Evolutionary conservation across 2,888 invertebrate species (phyloP).

Genomic region (Amaurobius ferox): DNA sequence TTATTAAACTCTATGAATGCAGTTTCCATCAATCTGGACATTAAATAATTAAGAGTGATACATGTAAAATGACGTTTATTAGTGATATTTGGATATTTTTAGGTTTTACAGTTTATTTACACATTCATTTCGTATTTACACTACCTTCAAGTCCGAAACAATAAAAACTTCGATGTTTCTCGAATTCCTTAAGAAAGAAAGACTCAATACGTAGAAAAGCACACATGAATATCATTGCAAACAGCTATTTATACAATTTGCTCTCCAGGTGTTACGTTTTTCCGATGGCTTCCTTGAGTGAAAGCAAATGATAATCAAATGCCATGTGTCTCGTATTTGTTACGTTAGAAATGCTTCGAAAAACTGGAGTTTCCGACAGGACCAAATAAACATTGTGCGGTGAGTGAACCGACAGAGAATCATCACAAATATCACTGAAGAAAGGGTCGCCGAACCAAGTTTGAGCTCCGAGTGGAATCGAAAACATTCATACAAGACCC

Average conservation of each 20-base stretch:
- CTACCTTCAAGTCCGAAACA: conserved; percentile 55
- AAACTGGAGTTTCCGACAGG: background rate
- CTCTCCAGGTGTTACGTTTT: background rate
- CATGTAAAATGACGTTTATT: conserved; percentile 63
- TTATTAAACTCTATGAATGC: no score
- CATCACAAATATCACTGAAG: conserved; percentile 11
- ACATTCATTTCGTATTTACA: conserved; percentile 67
- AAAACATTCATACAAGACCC: background rate
- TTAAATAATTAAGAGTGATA: background rate
- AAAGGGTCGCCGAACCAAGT: background rate
- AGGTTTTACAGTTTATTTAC: conserved; percentile 70
- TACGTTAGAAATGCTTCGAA: background rate
- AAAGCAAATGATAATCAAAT: background rate
- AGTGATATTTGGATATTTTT: conserved; percentile 64
- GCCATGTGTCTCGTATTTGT: background rate
- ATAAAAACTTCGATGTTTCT: conserved; percentile 12
- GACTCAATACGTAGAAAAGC: conserved; percentile 7
- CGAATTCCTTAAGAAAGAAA: conserved; percentile 25
- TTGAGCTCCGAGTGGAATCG: background rate
- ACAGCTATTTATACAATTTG: conserved; percentile 26
- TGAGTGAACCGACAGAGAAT: conserved; percentile 2
- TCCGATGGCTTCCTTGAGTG: background rate
- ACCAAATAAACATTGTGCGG: background rate
- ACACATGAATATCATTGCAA: conserved; percentile 26
- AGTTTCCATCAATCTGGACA: conserved; percentile 25